Evolutionary conservation across 2,888 invertebrate species (phyloP).

Genomic region (Oligia strigilis): DNA sequence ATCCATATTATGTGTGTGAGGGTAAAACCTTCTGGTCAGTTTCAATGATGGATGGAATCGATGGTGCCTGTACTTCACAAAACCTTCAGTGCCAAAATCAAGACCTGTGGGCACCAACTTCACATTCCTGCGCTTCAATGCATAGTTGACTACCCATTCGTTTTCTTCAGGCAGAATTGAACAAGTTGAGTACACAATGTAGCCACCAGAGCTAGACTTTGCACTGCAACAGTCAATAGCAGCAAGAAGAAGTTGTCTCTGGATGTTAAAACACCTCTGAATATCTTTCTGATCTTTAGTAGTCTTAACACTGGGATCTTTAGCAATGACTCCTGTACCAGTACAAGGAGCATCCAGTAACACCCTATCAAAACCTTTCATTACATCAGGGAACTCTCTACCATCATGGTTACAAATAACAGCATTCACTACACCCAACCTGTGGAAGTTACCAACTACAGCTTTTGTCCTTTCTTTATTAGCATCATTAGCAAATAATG

Average conservation of each 20-base stretch:
- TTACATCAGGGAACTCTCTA: conserved; percentile 94
- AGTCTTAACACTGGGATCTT: conserved; percentile 99
- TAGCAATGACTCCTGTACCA: conserved; percentile 99
- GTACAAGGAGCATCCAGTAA: conserved; percentile 99
- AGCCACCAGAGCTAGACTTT: conserved; percentile 97
- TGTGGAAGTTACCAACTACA: conserved; percentile 98
- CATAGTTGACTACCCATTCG: conserved; percentile 99
- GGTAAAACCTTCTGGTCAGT: conserved; percentile 97
- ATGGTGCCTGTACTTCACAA: conserved; percentile 95
- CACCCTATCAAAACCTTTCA: conserved; percentile 98
- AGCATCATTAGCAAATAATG: conserved; percentile 98
- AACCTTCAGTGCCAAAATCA: conserved; percentile 98
- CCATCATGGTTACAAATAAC: conserved; percentile 98
- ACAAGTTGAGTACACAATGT: conserved; percentile 99
- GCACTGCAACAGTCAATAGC: conserved; percentile 99
- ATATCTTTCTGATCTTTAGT: conserved; percentile 97
- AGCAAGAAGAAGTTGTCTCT: conserved; percentile 97
- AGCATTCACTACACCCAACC: conserved; percentile 98
- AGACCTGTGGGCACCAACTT: conserved; percentile 98
- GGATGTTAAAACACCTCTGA: conserved; percentile 97
- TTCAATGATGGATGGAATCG: conserved; percentile 98
- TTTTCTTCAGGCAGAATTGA: conserved; percentile 99
- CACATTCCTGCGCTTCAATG: conserved; percentile 97
- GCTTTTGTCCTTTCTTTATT: conserved; percentile 97
- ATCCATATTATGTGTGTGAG: conserved; percentile 99